Evolutionary conservation across 2,113 vertebrate species (phyloP), one percentile per base, ranked within the genome.

Genomic region (Sapayoa aenigma): DNA sequence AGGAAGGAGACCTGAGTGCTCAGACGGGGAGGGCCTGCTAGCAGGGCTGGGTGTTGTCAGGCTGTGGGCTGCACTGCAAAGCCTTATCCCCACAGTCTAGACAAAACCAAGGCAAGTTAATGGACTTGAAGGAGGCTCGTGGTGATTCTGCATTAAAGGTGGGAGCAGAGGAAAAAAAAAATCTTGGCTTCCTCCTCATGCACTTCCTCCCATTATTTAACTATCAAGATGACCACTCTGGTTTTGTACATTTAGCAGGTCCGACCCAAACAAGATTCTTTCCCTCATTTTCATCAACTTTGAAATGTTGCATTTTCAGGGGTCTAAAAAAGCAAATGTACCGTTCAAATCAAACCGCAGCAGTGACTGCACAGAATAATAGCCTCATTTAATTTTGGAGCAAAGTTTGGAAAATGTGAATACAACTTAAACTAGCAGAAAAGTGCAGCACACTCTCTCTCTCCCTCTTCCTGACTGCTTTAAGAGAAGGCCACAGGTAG

Each of bases 61-160:
- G 37, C 79, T 94, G 95, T 59, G 94, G 94, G 75, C 71, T 94
- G 82, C 24, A 1, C 67, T 67, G 81, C 67, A 60, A 59, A 85
- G 56, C 1, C 2, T 90, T 52, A 56, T 96, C 93, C 90, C 88
- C 73, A 22, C 93, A 92, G 94, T 96, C 94, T 95, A 97, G 96
- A 97, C 96, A 86, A 35, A 83, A 73, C 56, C 44, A 31, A 82
- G 85, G 94, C 22, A 42, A 30, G 12, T 33, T 76, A 83, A 87
- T 78, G 73, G 53, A 30, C 56, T 49, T 82, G 85, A 41, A 60
- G 76, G 90, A 94, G 65, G n/a, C 53, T 94, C 5, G 1, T 33
- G 79, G 77, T 88, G 84, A 80, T 91, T 74, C 78, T 85, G 50
- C 44, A 6, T 75, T 87, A 65, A 83, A 93, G 80, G 80, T 81